Evolutionary conservation across 2,113 vertebrate genomes (phyloP).

Genomic region (Atractosteus spatula): DNA sequence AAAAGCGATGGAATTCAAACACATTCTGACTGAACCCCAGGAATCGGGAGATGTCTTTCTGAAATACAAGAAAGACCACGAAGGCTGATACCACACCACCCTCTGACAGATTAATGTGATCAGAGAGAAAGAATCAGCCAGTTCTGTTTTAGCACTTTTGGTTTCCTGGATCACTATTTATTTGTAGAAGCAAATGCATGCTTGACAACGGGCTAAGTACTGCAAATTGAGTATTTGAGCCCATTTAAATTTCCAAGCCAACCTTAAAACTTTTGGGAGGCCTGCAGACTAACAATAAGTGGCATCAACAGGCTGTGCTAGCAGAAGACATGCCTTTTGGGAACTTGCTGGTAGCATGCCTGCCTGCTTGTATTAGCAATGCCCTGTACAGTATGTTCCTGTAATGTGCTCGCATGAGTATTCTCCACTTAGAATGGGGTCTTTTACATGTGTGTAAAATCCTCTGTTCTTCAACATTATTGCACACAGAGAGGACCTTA

Average conservation of each 20-base stretch:
- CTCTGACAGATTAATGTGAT: no score
- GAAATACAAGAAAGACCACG: no score
- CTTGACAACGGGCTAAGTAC: neutral
- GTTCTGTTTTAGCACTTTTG: constrained; percentile 27
- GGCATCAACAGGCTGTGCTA: neutral
- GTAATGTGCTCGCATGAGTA: no score
- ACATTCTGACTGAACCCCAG: no score
- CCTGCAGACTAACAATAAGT: constrained; percentile 5
- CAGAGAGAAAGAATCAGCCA: no score
- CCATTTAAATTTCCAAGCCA: constrained; percentile 28
- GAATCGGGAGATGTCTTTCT: no score
- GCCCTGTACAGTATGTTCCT: neutral
- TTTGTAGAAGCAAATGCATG: no score
- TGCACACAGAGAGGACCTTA: neutral
- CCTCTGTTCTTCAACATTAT: neutral
- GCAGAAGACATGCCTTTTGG: neutral
- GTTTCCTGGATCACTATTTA: neutral
- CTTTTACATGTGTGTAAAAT: neutral
- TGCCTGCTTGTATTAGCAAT: neutral
- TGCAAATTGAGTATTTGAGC: constrained; percentile 20
- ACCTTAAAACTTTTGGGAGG: neutral
- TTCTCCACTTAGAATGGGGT: no score
- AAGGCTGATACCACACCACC: no score
- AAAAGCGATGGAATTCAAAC: no score
- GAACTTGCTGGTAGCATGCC: neutral